Evolutionary conservation across 2,888 invertebrate genomes (phyloP), one percentile per base, ranked within the genome.

Genomic region (Amphipoea lucens): DNA sequence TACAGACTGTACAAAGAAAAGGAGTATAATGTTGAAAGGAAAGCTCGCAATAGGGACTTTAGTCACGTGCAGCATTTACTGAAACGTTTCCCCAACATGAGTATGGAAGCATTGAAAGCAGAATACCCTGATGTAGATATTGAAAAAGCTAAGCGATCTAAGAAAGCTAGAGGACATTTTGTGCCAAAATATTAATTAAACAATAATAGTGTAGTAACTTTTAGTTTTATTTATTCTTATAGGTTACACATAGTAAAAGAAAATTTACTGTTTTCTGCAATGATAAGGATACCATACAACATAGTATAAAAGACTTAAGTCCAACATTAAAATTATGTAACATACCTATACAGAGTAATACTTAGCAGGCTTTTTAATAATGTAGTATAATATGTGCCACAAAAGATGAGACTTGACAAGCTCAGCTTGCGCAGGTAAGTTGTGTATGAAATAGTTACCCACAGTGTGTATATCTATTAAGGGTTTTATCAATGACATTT

Each of bases 101-200:
- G 98, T 92, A 93, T 98, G 92, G 97, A 98, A 79, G 96, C 97
- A 76, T 91, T 99, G 42, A 97, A 98, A 92, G 96, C 97, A 81
- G 97, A 98, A 90, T 99, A 98, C 94, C 99, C 99, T 7, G 94
- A 97, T 92, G 98, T 98, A 9, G 97, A 99, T 93, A 95, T 99
- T 73, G 97, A 98, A 81, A 97, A 97, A 93, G 97, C 98, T 2
- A 97, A 97, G 88, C 93, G 92, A 9, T 93, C 94, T 70, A 97
- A 97, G 86, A 98, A 97, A 94, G 94, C 97, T 20, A 96, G 97
- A 88, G 98, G 98, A 23, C 98, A 98, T 94, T 97, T 88, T 93
- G 91, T 97, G 72, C 97, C 97, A 6, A 95, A 93, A 88, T 96
- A 95, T 92, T 96, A 93, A 85, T 81, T 74, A 84, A 83, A 79